Evolutionary conservation across 1,140 invertebrate genomes (phyloP).

Genomic region (Macrobrachium nipponense): DNA sequence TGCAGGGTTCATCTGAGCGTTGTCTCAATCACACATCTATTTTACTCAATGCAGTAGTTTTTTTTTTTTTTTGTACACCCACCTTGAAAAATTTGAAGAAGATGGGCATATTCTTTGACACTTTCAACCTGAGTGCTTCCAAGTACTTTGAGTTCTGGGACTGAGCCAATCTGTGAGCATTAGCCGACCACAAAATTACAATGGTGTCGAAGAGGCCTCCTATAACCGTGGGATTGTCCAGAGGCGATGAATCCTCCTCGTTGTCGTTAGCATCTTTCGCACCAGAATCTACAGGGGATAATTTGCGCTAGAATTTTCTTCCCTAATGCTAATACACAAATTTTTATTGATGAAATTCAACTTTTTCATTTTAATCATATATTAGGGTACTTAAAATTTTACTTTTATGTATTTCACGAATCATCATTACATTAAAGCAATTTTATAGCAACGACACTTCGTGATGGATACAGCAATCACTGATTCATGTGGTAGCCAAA

Average conservation of each 20-base stretch:
- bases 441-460: too few species aligned
- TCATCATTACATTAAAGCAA: too few species aligned
- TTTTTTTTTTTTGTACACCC: neutral
- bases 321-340: neutral
- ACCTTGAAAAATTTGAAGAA: slow-evolving; percentile 59
- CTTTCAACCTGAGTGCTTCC: slow-evolving; percentile 35
- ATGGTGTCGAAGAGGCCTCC: slow-evolving; percentile 57
- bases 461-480: too few species aligned
- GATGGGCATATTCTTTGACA: slow-evolving; percentile 54
- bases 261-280: neutral
- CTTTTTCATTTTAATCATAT: too few species aligned
- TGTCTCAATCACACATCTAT: neutral
- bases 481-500: too few species aligned
- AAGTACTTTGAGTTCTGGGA: slow-evolving; percentile 60
- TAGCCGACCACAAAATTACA: slow-evolving; percentile 59
- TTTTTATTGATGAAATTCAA: too few species aligned
- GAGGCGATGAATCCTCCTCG: slow-evolving; percentile 26
- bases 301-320: neutral
- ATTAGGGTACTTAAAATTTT: too few species aligned
- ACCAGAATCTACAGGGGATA: too few species aligned
- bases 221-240: slow-evolving; percentile 50
- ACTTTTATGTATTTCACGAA: too few species aligned
- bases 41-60: neutral
- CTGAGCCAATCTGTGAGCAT: slow-evolving; percentile 45
- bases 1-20: too few species aligned